A percentile compares a stretch with the other conserved stretches of the same genome.
These are phyloP conservation scores for Amphiprion clarkii DNA, from an alignment of 2,797 vertebrate genomes.

Conservation along the genomic window DNA sequence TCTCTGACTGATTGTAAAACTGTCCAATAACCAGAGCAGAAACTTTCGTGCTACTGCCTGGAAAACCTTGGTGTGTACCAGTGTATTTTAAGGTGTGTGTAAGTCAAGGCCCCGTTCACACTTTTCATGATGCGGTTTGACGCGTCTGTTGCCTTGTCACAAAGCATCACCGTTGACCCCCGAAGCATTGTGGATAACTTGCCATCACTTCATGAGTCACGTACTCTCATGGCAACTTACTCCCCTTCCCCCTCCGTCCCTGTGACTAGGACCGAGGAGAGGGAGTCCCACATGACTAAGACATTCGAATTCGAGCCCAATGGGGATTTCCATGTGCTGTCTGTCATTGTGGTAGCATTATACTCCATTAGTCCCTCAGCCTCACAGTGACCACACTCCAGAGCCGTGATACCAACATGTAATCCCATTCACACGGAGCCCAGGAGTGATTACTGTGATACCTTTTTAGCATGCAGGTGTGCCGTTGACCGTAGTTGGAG, in stretches of 20 bases:
- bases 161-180: slow-evolving; percentile 61
- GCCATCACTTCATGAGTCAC: slow-evolving; percentile 67
- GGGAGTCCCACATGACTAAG: slow-evolving; percentile 56
- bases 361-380: slow-evolving; percentile 44
- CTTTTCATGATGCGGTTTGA: slow-evolving; percentile 54
- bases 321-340: slow-evolving; percentile 42
- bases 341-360: slow-evolving; percentile 49
- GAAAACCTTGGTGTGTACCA: not conserved
- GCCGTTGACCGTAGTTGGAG: slow-evolving; percentile 46
- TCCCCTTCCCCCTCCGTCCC: not conserved
- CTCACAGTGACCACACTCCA: slow-evolving; percentile 44
- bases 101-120: slow-evolving; percentile 37
- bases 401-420: slow-evolving; percentile 45
- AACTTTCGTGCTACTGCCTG: slow-evolving; percentile 17
- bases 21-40: not conserved
- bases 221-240: slow-evolving; percentile 55
- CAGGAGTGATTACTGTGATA: slow-evolving; percentile 48
- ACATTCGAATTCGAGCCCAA: slow-evolving; percentile 39
- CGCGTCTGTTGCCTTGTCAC: slow-evolving; percentile 69
- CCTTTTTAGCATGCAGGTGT: slow-evolving; percentile 60
- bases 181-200: slow-evolving; percentile 63
- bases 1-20: not conserved
- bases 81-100: slow-evolving; percentile 26
- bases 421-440: slow-evolving; percentile 47
- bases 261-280: slow-evolving; percentile 20